These are phyloP conservation scores for Squalus acanthias DNA, from an alignment of 2,797 vertebrate genomes.

Conservation along the genomic window DNA sequence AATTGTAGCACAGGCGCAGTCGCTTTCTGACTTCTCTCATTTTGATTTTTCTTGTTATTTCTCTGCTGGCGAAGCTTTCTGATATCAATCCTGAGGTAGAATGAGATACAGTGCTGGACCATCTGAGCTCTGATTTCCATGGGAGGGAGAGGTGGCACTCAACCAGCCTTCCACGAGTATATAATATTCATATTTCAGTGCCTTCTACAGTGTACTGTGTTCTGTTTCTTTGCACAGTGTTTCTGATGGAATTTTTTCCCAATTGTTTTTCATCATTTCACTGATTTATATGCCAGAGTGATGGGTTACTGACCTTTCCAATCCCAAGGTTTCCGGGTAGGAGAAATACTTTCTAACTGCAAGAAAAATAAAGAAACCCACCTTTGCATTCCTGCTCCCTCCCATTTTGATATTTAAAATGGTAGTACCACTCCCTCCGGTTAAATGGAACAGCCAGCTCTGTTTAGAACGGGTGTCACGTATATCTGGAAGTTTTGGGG, in stretches of 20 bases:
- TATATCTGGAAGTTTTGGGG: background rate
- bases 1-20: background rate
- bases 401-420: background rate
- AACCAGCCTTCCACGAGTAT: background rate
- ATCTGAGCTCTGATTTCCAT: background rate
- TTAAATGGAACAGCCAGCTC: background rate
- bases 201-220: background rate
- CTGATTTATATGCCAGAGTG: background rate
- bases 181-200: background rate
- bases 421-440: background rate
- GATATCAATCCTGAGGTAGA: background rate
- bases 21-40: background rate
- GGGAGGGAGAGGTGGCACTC: background rate
- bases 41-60: background rate
- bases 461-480: background rate
- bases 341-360: background rate
- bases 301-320: background rate
- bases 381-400: background rate
- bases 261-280: background rate
- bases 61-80: background rate
- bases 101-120: background rate
- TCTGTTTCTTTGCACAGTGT: background rate
- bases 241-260: background rate
- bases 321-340: background rate
- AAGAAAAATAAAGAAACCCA: background rate